Evolutionary conservation across 1,140 invertebrate species (phyloP), one percentile per base, ranked within the genome.

Genomic region (Triops cancriformis): DNA sequence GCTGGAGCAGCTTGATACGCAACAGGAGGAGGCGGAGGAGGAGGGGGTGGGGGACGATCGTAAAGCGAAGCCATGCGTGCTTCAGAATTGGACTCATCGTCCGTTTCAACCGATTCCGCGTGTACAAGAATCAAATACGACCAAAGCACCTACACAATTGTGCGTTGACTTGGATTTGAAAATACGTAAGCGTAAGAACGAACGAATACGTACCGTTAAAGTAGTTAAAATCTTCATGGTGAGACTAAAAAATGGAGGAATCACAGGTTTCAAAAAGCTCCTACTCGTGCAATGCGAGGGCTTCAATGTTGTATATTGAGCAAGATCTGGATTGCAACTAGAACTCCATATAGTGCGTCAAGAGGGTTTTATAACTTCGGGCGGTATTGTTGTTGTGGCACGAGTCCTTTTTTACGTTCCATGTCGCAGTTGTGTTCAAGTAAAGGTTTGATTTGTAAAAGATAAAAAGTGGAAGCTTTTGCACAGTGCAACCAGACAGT

Each of bases 361-460:
- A 64, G 51, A 64, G 14, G 51, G 51, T 64, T 64, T 64, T 64
- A 64, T 64, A 64, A 64, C 51, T 64, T 64, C 51, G 51, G 51
- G 14, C 14, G 51, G 51, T n/a, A n/a, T 64, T 64, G 51, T 14
- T 64, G 51, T 64, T 64, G 51, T 64, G 51, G 51, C 51, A 64
- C 1, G 14, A 64, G 3, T 64, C 51, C 5, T 6, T 64, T 1
- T 14, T 37, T 18, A 64, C 51, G 51, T 64, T 18, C n/a, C 31
- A 37, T 64, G 51, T 64, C 5, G 51, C 14, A 6, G 14, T n/a
- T 64, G 5, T 9, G 14, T 64, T 64, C 51, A 23, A 6, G 14
- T 18, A n/a, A 64, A 64, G 51, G 51, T n/a, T 14, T 6, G 7
- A 18, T n/a, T 64, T 9, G 14, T 64, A 64, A 23, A n/a, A n/a